These are phyloP conservation scores for Lontra canadensis DNA, from an alignment of 2,113 vertebrate genomes.

Conservation along the genomic window DNA sequence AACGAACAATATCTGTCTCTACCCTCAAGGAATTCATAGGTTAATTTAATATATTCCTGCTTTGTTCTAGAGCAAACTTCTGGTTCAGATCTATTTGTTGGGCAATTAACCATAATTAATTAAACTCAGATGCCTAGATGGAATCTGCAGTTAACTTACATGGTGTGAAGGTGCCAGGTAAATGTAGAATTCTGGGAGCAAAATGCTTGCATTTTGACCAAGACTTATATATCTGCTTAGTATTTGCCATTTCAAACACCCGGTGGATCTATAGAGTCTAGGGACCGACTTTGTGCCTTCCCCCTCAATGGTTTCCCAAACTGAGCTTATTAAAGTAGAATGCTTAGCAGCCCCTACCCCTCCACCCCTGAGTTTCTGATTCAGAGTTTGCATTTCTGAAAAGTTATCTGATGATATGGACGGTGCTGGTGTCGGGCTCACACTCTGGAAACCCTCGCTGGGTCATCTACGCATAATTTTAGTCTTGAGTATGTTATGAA, in stretches of 20 bases:
- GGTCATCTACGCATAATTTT: neutral
- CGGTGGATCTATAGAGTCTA: neutral
- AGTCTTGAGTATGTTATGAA: neutral
- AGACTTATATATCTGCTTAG: neutral
- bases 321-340: neutral
- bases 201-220: neutral
- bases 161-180: too few species aligned
- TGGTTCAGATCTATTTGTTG: neutral
- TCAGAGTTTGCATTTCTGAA: neutral
- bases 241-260: neutral
- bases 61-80: neutral
- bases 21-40: neutral
- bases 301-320: neutral
- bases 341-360: neutral
- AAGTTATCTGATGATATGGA: neutral
- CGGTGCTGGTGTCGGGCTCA: neutral
- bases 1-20: neutral
- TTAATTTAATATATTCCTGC: neutral
- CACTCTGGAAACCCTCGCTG: neutral
- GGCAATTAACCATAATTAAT: neutral
- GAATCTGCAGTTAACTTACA: neutral
- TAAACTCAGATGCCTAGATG: neutral
- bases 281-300: neutral
- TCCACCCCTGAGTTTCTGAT: neutral
- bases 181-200: neutral